phyloP scores from a whole-genome alignment of 2,888 invertebrate species.

The Mimumesa dahlbomi region DNA sequence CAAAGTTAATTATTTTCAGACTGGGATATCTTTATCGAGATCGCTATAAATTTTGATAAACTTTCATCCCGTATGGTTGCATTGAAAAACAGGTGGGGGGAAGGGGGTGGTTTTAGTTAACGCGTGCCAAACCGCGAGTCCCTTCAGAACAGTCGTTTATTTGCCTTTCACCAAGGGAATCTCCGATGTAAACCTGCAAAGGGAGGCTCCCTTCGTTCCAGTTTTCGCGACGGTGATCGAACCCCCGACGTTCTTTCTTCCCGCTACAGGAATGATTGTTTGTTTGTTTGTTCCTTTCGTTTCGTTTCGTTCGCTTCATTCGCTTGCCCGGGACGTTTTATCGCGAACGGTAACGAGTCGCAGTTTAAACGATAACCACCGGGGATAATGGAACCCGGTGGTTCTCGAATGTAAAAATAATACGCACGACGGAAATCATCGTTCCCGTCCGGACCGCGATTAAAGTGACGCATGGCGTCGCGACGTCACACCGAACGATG shows the following conservation, averaged over 20 bases:
- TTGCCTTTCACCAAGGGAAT: slow-evolving; percentile 5
- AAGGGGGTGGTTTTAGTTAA: slow-evolving; percentile 18
- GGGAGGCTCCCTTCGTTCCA: slow-evolving; percentile 30
- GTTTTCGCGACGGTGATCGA: slow-evolving; percentile 37
- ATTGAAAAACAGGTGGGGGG: too few relatives aligned
- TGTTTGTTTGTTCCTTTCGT: too few relatives aligned
- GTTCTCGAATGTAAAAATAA: slow-evolving; percentile 43
- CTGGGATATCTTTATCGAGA: too few relatives aligned
- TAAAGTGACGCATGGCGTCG: slow-evolving; percentile 45
- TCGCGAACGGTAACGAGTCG: slow-evolving; percentile 46
- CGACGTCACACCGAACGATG: slow-evolving; percentile 31
- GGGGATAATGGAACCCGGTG: slow-evolving; percentile 28
- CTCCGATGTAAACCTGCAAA: slow-evolving; percentile 8
- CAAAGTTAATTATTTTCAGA: too few relatives aligned
- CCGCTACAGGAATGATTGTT: slow-evolving; percentile 30
- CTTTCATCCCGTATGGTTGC: too few relatives aligned
- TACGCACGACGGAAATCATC: slow-evolving; percentile 47
- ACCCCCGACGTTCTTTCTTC: slow-evolving; percentile 11
- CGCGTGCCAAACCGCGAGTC: background rate
- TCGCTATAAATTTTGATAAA: too few relatives aligned
- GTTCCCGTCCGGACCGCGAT: slow-evolving; percentile 33
- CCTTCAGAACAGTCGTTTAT: slow-evolving; percentile 6
- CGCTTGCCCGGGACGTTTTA: slow-evolving; percentile 43
- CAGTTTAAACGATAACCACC: slow-evolving; percentile 36
- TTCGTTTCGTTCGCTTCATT: too few relatives aligned